A percentile compares a stretch with the other conserved stretches of the same genome.
Conservation (phyloP, 2,888 invertebrate genomes). For the Brenthis daphne region DNA sequence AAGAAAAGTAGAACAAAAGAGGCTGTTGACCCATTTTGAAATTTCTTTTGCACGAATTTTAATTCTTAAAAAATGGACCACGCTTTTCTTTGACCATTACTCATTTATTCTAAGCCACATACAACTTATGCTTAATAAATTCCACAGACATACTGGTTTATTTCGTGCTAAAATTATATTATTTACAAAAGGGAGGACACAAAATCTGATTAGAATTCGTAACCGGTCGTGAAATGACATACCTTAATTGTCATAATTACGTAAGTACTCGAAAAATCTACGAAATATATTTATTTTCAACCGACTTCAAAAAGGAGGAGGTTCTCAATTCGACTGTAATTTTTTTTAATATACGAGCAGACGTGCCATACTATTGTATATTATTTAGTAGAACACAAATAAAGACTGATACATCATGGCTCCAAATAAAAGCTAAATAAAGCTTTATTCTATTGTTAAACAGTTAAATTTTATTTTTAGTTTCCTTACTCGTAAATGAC, state of each 20-base stretch:
- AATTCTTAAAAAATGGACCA: conserved; percentile 21
- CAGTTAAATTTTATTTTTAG: too few species aligned
- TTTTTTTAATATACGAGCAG: background rate
- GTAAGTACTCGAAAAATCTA: background rate
- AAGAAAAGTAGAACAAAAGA: conserved; percentile 27
- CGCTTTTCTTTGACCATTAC: conserved; percentile 20
- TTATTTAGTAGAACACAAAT: background rate
- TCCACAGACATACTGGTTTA: conserved; percentile 7
- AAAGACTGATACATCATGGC: too few species aligned
- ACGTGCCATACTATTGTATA: background rate
- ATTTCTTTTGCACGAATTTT: conserved; percentile 23
- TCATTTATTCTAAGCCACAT: conserved; percentile 27
- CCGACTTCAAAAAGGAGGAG: too few species aligned
- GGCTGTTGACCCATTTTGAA: conserved; percentile 27
- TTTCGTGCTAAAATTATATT: conserved; percentile 26
- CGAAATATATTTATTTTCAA: background rate
- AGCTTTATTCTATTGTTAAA: too few species aligned
- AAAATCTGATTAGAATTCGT: conserved; percentile 14
- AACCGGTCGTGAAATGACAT: conserved; percentile 10
- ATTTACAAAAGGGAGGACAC: conserved; percentile 16
- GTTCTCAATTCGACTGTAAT: too few species aligned
- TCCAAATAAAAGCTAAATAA: too few species aligned
- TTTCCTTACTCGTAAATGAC: too few species aligned
- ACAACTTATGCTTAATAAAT: conserved; percentile 24
- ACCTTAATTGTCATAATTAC: conserved; percentile 13